Conservation (phyloP, 1,140 invertebrate species). For the Rhopalosiphum maidis region DNA sequence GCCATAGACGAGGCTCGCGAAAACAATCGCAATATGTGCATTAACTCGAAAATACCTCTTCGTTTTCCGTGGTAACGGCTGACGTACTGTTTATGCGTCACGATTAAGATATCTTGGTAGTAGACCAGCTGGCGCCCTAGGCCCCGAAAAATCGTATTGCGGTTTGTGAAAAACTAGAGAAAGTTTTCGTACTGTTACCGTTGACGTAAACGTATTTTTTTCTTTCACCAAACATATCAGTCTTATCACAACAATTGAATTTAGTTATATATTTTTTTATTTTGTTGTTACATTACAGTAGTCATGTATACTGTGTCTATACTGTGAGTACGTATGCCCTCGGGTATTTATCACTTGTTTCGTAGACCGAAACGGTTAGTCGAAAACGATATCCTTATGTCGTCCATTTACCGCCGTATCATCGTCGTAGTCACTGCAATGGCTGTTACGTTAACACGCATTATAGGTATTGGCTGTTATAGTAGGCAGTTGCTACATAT, state of each 20-base stretch:
- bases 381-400: constrained; percentile 23
- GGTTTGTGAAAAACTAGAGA: neutral
- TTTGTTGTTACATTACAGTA: neutral
- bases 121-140: neutral
- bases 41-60: neutral
- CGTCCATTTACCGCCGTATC: neutral
- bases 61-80: neutral
- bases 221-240: neutral
- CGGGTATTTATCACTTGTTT: too few species aligned
- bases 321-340: neutral
- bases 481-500: neutral
- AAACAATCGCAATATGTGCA: neutral
- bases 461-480: neutral
- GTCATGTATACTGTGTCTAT: neutral
- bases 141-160: neutral
- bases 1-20: neutral
- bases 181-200: neutral
- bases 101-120: neutral
- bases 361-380: constrained; percentile 28
- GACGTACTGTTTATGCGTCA: neutral
- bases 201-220: neutral
- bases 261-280: neutral
- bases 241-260: neutral
- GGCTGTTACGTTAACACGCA: neutral
- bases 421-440: neutral